Evolutionary conservation across 2,113 vertebrate species (phyloP).

Genomic region (Narcine bancroftii): DNA sequence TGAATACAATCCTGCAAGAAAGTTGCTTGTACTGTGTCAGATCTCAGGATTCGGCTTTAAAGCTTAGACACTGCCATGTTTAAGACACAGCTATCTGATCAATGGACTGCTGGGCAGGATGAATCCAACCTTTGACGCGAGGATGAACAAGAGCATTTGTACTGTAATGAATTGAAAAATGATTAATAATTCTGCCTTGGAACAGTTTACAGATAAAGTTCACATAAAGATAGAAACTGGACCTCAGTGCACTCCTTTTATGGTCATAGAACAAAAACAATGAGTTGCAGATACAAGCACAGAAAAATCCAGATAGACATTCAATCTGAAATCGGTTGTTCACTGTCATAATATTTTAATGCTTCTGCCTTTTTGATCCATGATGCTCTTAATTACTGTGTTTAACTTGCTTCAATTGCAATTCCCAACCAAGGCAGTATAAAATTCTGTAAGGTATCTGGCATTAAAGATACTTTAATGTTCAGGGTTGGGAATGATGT

Average conservation of each 20-base stretch:
- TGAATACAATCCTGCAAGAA: neutral
- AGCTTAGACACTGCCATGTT: neutral
- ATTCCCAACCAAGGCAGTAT: neutral
- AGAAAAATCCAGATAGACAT: neutral
- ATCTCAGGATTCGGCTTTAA: neutral
- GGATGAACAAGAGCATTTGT: neutral
- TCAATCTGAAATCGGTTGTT: neutral
- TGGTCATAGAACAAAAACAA: neutral
- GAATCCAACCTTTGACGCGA: conserved; percentile 2
- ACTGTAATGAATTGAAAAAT: neutral
- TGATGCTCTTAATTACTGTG: neutral
- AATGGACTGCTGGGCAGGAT: neutral
- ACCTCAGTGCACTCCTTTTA: neutral
- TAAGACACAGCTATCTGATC: neutral
- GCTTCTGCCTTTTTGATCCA: neutral
- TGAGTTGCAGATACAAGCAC: neutral
- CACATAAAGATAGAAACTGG: too few relatives aligned
- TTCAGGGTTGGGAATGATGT: neutral
- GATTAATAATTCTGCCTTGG: neutral
- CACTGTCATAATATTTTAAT: neutral
- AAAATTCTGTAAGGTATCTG: too few relatives aligned
- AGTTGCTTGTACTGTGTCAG: neutral
- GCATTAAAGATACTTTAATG: neutral
- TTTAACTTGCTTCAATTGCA: neutral
- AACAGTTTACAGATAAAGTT: neutral